Conservation (phyloP, 2,888 invertebrate species). For the Zygogramma bicolorata region DNA sequence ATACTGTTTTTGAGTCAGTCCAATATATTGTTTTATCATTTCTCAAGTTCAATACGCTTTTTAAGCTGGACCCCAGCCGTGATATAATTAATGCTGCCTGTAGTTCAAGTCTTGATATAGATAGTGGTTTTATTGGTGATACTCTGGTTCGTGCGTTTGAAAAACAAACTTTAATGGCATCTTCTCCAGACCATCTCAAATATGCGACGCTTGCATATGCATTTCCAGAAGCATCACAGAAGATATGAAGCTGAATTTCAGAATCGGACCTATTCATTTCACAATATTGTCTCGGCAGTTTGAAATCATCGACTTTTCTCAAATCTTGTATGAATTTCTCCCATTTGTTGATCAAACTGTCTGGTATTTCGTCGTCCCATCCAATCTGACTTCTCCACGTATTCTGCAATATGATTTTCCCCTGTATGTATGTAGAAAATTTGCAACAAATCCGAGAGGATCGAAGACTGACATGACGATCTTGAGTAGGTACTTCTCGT, state of each 20-base stretch:
- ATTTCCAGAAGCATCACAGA: no score
- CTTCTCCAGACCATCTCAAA: background rate
- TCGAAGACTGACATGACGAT: background rate
- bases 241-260: no score
- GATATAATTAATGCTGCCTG: background rate
- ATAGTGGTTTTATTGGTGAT: background rate
- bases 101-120: conserved; percentile 1
- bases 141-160: no score
- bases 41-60: no score
- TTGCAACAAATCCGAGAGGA: background rate
- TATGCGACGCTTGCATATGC: conserved; percentile 24
- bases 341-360: no score
- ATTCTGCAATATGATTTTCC: conserved; percentile 52
- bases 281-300: no score
- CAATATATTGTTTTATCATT: no score
- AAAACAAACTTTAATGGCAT: conserved; percentile 13
- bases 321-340: conserved; percentile 46
- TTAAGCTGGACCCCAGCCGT: no score
- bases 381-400: conserved; percentile 47
- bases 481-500: background rate
- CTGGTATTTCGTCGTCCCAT: no score
- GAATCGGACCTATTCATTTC: no score
- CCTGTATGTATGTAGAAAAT: conserved; percentile 40
- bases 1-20: no score
- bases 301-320: conserved; percentile 45